phyloP scores from a whole-genome alignment of 2,888 invertebrate genomes.

The Drosophila acutilabella region DNA sequence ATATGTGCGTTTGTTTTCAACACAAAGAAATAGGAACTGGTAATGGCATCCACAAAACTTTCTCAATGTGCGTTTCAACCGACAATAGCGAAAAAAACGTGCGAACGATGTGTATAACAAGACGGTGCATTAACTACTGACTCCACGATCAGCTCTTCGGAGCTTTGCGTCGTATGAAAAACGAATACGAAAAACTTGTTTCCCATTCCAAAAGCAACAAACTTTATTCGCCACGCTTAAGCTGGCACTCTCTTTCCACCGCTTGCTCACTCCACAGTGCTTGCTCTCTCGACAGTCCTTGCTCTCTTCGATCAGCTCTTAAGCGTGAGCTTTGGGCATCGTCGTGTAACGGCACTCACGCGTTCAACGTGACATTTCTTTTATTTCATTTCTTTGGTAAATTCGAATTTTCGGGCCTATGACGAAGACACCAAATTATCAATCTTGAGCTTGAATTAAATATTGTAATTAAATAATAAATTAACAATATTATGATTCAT shows the following conservation, averaged over 20 bases:
- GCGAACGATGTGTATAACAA: constrained; percentile 42
- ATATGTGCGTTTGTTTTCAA: constrained; percentile 45
- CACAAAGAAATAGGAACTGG: constrained; percentile 44
- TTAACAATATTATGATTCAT: no score
- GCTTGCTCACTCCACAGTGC: not conserved
- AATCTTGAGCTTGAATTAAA: no score
- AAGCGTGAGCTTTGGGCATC: not conserved
- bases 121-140: constrained; percentile 58
- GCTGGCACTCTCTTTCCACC: not conserved
- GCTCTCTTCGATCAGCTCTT: constrained; percentile 8
- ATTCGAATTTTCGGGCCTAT: not conserved
- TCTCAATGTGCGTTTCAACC: constrained; percentile 52
- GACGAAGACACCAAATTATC: not conserved
- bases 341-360: not conserved
- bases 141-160: constrained; percentile 13
- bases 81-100: constrained; percentile 16
- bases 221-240: constrained; percentile 26
- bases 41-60: constrained; percentile 64
- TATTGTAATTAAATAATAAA: not conserved
- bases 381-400: constrained; percentile 1
- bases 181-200: constrained; percentile 56
- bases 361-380: not conserved
- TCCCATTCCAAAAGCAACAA: constrained; percentile 40
- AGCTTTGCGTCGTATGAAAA: constrained; percentile 33
- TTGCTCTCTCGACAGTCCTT: not conserved